Evolutionary conservation across 2,888 invertebrate species (phyloP), one percentile per base, ranked within the genome.

Genomic region (Tortricodes alternella): DNA sequence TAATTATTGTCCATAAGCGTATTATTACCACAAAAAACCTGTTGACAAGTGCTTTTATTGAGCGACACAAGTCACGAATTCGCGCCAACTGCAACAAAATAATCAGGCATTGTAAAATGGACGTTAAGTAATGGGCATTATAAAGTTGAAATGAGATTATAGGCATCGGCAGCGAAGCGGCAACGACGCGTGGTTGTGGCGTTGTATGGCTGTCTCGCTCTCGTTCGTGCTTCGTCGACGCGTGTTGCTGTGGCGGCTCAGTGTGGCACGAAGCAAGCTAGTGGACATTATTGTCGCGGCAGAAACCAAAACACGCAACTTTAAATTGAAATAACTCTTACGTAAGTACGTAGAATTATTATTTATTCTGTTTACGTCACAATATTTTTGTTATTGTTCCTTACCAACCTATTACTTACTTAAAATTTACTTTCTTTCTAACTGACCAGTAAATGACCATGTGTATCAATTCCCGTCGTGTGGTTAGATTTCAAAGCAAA

Each of bases 21-120:
- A 64, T 70, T 72, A 77, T 74, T 73, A 73, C 65, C 65, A 67
- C 67, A 58, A 68, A 67, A 68, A 68, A 69, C 65, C 69, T 73
- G 77, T 75, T 74, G 73, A 74, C 74, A 75, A 71, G 68, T 63
- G 66, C 61, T 44, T 61, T 59, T 66, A 63, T 57, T 66, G 64
- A 66, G 66, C 63, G 63, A 62, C 63, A 63, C 62, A 60, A 60
- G 61, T 64, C 61, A 58, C 62, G 32, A 44, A 23, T 48, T 48
- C 39, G 34, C 49, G 58, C 49, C 55, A 49, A 49, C 48, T 35
- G 18, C 23, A 8, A 49, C 27, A 24, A 23, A 16, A 9, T 2
- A 3, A 46, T 5, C 1, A 4, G 0, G 6, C 29, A 35, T 29
- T 35, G 8, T 5, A 24, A 48, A 53, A 16, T 18, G 13, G 19